Conservation (phyloP, 2,797 vertebrate species). For the Aulostomus chinensis region DNA sequence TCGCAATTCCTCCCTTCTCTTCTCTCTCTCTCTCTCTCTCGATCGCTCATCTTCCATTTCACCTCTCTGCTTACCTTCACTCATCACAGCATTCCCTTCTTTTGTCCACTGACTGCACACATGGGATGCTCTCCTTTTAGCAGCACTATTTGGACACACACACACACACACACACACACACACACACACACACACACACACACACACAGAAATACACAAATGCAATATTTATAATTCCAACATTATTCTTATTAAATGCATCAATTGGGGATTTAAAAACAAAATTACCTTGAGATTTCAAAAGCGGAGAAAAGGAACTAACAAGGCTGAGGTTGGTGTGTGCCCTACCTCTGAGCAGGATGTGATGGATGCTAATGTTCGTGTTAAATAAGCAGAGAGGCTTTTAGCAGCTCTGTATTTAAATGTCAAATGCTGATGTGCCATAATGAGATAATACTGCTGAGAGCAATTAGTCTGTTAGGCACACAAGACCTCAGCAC, state of each 20-base stretch:
- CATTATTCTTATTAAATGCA: conserved; percentile 57
- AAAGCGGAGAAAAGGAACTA: conserved; percentile 35
- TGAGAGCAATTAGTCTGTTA: conserved; percentile 79
- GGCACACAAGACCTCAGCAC: conserved; percentile 61
- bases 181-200: too few species aligned
- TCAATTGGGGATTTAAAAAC: conserved; percentile 40
- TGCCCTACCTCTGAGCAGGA: conserved; percentile 45
- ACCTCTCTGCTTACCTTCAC: conserved; percentile 44
- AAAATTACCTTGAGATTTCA: conserved; percentile 16
- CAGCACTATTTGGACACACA: too few species aligned
- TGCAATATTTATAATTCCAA: conserved; percentile 41
- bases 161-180: too few species aligned
- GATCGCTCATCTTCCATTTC: conserved; percentile 43
- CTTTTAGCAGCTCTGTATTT: conserved; percentile 85
- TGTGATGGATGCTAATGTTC: conserved; percentile 71
- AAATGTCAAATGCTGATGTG: conserved; percentile 81
- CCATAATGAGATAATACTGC: conserved; percentile 81
- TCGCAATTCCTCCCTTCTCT: conserved; percentile 74
- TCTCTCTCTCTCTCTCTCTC: conserved; percentile 6
- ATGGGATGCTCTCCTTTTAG: conserved; percentile 18
- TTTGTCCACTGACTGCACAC: conserved; percentile 5
- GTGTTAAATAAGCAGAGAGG: conserved; percentile 78
- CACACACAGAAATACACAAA: too few species aligned
- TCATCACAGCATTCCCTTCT: conserved; percentile 27
- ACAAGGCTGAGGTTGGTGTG: conserved; percentile 37